phyloP scores from a whole-genome alignment of 2,888 invertebrate genomes.

The Euproctis similis region DNA sequence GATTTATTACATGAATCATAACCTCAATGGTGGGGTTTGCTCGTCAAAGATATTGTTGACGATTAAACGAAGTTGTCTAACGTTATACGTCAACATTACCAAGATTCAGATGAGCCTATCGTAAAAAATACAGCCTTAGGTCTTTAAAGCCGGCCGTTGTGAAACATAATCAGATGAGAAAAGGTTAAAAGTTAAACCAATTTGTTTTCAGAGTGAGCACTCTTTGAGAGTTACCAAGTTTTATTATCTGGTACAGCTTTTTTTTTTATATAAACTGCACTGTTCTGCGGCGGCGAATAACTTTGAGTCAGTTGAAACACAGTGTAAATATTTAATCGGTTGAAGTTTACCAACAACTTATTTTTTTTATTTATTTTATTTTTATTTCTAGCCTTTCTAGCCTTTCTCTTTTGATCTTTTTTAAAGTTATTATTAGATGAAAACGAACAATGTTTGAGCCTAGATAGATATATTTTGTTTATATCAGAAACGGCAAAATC shows the following conservation, averaged over 20 bases:
- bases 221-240: slow-evolving; percentile 28
- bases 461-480: too few species aligned
- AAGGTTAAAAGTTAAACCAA: slow-evolving; percentile 42
- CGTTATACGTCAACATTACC: slow-evolving; percentile 23
- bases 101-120: slow-evolving; percentile 26
- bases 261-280: slow-evolving; percentile 17
- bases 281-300: slow-evolving; percentile 10
- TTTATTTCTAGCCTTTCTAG: too few species aligned
- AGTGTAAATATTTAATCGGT: neutral
- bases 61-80: too few species aligned
- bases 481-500: too few species aligned
- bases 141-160: slow-evolving; percentile 23
- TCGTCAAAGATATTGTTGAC: slow-evolving; percentile 22
- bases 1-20: slow-evolving; percentile 18
- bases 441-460: too few species aligned
- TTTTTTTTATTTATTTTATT: slow-evolving; percentile 12
- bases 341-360: slow-evolving; percentile 13
- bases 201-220: slow-evolving; percentile 32
- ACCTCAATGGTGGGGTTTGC: slow-evolving; percentile 17
- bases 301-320: slow-evolving; percentile 9
- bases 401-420: too few species aligned
- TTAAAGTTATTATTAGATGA: too few species aligned
- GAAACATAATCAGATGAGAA: slow-evolving; percentile 40
- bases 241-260: slow-evolving; percentile 16
- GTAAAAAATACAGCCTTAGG: slow-evolving; percentile 33